These are phyloP conservation scores for Sander vitreus DNA, from an alignment of 2,113 vertebrate species.

Conservation along the genomic window DNA sequence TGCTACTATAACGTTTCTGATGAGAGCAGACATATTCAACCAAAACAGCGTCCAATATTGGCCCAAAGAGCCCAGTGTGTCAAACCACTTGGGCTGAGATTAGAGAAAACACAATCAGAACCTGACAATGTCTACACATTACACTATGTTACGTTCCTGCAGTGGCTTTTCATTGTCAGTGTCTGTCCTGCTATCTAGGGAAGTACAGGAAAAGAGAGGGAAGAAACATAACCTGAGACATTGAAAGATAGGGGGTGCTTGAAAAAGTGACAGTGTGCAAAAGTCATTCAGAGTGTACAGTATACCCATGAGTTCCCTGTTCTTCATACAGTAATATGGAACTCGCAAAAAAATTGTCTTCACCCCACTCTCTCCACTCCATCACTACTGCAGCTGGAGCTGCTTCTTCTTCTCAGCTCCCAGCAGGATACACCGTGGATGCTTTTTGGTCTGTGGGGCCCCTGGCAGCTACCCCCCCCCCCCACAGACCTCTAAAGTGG, in stretches of 20 bases:
- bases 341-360: constrained; percentile 12
- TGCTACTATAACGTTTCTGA: neutral
- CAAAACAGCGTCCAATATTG: neutral
- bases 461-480: constrained; percentile 27
- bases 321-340: neutral
- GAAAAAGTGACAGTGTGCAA: neutral
- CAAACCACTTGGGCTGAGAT: neutral
- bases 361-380: neutral
- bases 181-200: neutral
- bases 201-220: neutral
- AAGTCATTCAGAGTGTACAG: no score
- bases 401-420: neutral
- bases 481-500: constrained; percentile 70
- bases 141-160: neutral
- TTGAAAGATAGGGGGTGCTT: neutral
- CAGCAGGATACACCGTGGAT: constrained; percentile 25
- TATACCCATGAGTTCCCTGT: neutral
- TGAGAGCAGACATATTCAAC: neutral
- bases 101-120: neutral
- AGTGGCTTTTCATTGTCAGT: neutral
- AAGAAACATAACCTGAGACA: neutral
- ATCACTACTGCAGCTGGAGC: constrained; percentile 25
- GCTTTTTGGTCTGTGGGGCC: constrained; percentile 48
- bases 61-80: neutral
- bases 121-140: neutral